Conservation (phyloP, 1,140 invertebrate genomes). For the Mesaphorura yosii region DNA sequence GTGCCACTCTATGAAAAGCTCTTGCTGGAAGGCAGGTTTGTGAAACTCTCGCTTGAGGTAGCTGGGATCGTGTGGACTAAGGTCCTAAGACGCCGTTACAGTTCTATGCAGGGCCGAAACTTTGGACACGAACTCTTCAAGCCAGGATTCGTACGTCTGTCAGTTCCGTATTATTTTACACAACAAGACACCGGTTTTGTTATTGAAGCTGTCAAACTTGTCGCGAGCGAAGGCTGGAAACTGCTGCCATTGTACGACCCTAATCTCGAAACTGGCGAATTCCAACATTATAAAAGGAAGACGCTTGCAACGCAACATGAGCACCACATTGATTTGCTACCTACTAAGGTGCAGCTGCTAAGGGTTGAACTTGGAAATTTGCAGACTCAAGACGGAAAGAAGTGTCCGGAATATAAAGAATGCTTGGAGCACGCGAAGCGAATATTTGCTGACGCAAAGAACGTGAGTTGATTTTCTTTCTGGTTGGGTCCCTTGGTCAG, state of each 20-base stretch:
- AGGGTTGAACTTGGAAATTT: constrained; percentile 60
- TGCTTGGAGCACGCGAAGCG: constrained; percentile 64
- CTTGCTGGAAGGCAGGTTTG: constrained; percentile 43
- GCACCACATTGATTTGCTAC: constrained; percentile 16
- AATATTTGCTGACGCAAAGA: constrained; percentile 62
- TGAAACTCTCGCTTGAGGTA: neutral
- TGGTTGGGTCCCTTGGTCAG: too few species aligned
- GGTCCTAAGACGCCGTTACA: constrained; percentile 47
- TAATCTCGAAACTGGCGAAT: constrained; percentile 77
- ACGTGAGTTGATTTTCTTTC: constrained; percentile 39
- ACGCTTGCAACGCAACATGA: neutral
- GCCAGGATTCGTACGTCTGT: constrained; percentile 75
- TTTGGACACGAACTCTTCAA: constrained; percentile 59
- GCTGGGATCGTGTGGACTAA: constrained; percentile 11
- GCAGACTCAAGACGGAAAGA: constrained; percentile 51
- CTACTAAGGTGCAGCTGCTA: constrained; percentile 57
- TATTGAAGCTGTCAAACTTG: constrained; percentile 71
- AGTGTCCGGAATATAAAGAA: constrained; percentile 42
- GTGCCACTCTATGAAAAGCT: constrained; percentile 63
- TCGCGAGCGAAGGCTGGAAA: constrained; percentile 75
- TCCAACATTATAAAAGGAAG: constrained; percentile 60
- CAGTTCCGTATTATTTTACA: constrained; percentile 71
- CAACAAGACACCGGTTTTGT: constrained; percentile 68
- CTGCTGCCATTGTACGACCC: constrained; percentile 74
- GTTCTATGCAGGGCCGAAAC: constrained; percentile 47